Evolutionary conservation across 2,113 vertebrate species (phyloP), one percentile per base, ranked within the genome.

Genomic region (Indicator indicator): DNA sequence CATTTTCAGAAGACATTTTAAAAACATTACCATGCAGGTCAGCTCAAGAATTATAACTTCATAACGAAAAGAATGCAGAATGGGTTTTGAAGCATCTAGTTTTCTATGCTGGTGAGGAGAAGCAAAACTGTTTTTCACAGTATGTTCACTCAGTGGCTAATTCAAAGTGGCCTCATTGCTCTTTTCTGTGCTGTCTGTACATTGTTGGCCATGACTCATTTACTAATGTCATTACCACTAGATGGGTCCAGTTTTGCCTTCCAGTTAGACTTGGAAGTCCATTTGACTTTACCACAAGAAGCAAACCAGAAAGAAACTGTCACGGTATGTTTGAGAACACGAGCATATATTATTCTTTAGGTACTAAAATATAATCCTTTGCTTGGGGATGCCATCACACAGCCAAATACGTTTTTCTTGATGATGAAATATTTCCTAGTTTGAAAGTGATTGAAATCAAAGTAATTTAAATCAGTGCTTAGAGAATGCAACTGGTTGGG

Each of bases 81-180:
- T 77, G 64, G 69, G 88, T 56, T 88, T 74, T 0, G 6, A 94
- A 87, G 80, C 46, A 90, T 74, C 52, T 91, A n/a, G 59, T 76
- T 89, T 78, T 80, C 69, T 71, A 56, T n/a, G n/a, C 5, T 72
- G 18, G 50, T 60, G 16, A 86, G 63, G 16, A 88, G 48, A 85
- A 87, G 56, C 16, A 71, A 88, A 73, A 4, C 38, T 94, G 42
- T 3, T 95, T 90, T 90, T 83, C 74, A 72, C 42, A 67, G 13
- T 21, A 8, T 65, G 10, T 27, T 89, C 65, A 55, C 56, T 70
- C 63, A 56, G 38, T 59, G 42, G 42, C 74, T 76, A 84, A 72
- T 74, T 93, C 88, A 90, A 75, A 95, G 71, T 63, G 38, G 28
- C 83, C 46, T 85, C 90, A 76, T 21, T 52, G 58, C 59, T 94